These are phyloP conservation scores for Archips xylosteana DNA, from an alignment of 2,888 invertebrate species.

Conservation along the genomic window DNA sequence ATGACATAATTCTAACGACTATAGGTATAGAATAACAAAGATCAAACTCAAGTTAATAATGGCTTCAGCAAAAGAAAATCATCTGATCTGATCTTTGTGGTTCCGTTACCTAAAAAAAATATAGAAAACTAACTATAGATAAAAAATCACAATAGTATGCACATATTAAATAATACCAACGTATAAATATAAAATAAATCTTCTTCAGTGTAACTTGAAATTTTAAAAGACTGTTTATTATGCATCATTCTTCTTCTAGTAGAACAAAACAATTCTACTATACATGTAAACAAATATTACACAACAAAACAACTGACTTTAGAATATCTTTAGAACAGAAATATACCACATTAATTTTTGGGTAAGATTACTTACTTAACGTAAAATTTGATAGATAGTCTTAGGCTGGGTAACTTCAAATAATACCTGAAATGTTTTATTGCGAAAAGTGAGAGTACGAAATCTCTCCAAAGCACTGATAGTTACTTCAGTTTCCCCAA, in stretches of 20 bases:
- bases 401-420: neutral
- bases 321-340: conserved; percentile 1
- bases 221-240: conserved; percentile 30
- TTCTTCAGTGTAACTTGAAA: conserved; percentile 32
- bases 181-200: conserved; percentile 35
- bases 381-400: neutral
- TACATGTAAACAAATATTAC: conserved; percentile 29
- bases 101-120: neutral
- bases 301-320: conserved; percentile 29
- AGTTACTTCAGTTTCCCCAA: neutral
- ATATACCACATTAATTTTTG: neutral
- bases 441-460: conserved; percentile 2
- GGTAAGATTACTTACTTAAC: neutral
- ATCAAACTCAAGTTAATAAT: conserved; percentile 4
- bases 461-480: conserved; percentile 18
- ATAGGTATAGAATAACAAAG: conserved; percentile 11
- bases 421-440: neutral
- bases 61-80: neutral
- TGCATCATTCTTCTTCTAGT: conserved; percentile 28
- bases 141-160: conserved; percentile 7
- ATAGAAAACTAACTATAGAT: neutral
- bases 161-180: conserved; percentile 36
- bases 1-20: conserved; percentile 32
- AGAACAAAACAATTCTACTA: conserved; percentile 28
- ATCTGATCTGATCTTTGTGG: neutral